Conservation (phyloP, 2,113 vertebrate species). For the Smithornis capensis region DNA sequence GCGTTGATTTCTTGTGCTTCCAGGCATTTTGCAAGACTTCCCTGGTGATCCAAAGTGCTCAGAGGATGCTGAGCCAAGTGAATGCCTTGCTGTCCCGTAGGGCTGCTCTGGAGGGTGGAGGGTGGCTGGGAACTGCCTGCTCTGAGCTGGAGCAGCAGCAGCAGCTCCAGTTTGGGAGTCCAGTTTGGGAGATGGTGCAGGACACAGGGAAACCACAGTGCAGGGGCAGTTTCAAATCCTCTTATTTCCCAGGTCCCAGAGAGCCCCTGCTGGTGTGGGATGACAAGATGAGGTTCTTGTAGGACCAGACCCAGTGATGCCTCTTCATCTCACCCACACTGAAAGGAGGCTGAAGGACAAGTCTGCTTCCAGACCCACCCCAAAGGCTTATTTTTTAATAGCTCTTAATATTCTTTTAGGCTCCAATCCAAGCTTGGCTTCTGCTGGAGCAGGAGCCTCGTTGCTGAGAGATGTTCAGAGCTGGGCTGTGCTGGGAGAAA, state of each 20-base stretch:
- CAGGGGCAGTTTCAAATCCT: background rate
- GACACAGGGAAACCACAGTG: background rate
- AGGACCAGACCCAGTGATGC: background rate
- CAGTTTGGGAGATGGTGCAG: background rate
- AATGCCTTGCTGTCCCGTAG: background rate
- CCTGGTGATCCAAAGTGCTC: background rate
- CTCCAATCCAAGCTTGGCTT: background rate
- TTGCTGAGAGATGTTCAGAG: background rate
- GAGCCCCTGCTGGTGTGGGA: background rate
- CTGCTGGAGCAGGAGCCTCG: background rate
- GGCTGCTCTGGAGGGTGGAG: background rate
- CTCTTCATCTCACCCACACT: accelerated
- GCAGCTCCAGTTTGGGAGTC: background rate
- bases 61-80: background rate
- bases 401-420: background rate
- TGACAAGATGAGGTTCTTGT: background rate
- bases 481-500: background rate
- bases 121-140: background rate
- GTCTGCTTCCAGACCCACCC: background rate
- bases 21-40: background rate
- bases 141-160: background rate
- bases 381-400: background rate
- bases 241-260: background rate
- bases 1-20: background rate
- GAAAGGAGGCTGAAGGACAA: background rate